Evolutionary conservation across 2,888 invertebrate species (phyloP), one percentile per base, ranked within the genome.

Genomic region (Orchestes rusci): DNA sequence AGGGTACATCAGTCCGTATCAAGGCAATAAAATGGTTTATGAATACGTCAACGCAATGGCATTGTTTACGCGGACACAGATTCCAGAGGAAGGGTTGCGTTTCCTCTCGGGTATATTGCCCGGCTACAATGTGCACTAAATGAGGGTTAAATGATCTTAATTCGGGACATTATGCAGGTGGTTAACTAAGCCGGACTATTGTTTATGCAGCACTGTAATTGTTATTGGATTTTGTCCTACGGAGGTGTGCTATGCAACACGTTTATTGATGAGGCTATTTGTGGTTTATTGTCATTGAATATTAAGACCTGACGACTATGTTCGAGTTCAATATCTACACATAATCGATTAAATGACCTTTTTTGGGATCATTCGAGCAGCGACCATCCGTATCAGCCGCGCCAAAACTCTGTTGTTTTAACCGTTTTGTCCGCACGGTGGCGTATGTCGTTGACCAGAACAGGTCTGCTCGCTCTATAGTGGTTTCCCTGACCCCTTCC

Each of bases 31-130:
- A 46, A 46, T 46, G 19, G 41, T 29, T 37, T 43, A 50, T 50
- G 50, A 45, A 46, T 46, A 45, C 46, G 45, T 50, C 46, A 50
- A 50, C 50, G 50, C 45, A 43, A 19, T 39, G 23, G 37, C 35
- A 47, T 47, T 47, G 47, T 47, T 47, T 43, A 39, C 31, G 15
- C 7, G 18, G 18, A 30, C 39, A 43, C 43, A 43, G 43, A 39
- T 43, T 41, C 46, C 42, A 42, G 27, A 20, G 45, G 45, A 45
- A 42, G 46, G 46, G 42, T 16, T 34, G 34, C 46, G 33, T 37
- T 31, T 42, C 42, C 46, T 35, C 43, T 16, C n/a, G 47, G 39
- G 47, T 43, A 38, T 43, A 39, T 46, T 46, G 42, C 46, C 39
- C 32, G 39, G 36, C 39, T 32, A 45, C 42, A 49, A 49, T 49